phyloP scores from a whole-genome alignment of 53 echinoderm and acorn worm species.

The Stichopus horrens region DNA sequence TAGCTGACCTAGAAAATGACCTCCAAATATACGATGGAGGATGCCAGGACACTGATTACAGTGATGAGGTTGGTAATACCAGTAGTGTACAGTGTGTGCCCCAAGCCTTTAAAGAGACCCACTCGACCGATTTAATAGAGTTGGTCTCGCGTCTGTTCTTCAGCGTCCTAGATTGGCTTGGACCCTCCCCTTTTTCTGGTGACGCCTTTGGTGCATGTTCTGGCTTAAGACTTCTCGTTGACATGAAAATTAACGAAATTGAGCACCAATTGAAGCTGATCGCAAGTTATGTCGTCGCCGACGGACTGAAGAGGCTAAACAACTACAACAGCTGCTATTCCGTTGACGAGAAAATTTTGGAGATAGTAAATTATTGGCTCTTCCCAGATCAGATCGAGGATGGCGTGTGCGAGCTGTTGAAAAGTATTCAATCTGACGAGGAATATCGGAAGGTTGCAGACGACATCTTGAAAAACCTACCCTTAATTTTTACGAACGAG shows the following conservation, averaged over 20 bases:
- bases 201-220: background rate
- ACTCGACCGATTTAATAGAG: background rate
- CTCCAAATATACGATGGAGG: no score
- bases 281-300: background rate
- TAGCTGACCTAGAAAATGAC: no score
- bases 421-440: background rate
- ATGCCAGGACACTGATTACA: no score
- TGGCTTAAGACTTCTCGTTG: background rate
- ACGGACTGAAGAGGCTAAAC: background rate
- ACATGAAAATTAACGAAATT: background rate
- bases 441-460: background rate
- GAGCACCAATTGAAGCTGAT: background rate
- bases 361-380: background rate
- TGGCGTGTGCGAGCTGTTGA: background rate
- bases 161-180: background rate
- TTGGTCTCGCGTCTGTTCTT: background rate
- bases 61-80: no score
- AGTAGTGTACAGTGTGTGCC: background rate
- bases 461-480: background rate
- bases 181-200: slow-evolving; percentile 12
- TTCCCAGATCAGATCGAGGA: background rate
- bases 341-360: background rate
- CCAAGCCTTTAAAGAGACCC: background rate
- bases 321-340: background rate
- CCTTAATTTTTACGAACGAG: background rate